Base-by-base conservation (phyloP, 2,888 invertebrate genomes). In the Argyra leucocephala region DNA sequence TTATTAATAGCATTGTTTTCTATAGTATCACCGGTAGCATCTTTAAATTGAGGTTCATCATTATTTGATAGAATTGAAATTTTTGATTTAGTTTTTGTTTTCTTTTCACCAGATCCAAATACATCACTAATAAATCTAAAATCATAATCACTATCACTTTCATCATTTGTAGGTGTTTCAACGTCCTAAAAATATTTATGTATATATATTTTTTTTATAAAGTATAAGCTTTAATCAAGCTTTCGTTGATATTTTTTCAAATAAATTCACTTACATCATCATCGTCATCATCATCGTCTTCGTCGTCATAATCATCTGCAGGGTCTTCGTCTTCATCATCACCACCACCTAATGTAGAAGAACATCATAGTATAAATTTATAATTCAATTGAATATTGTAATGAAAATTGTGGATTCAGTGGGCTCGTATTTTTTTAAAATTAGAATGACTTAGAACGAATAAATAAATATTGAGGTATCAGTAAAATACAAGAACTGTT, bases 141-240 rank as follows among this genome's bases (percentile, higher is more conserved):
- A 59, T 59, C 59, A 59, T 59, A 59, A 23, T 59, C 59, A 59
- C 23, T 18, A 23, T 22, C n/a, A 22, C 22, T n/a, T n/a, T n/a
- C 57, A 57, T 57, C 57, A 57, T 2, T 22, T 7, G 57, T 22
- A 12, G 58, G 3, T 23, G 12, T 23, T 23, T 6, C 23, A 59
- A 3, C 23, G n/a, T 22, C 59, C 23, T 18, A 15, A 24, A 59
- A 59, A 23, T 15, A n/a, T n/a, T n/a, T n/a, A n/a, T n/a, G n/a
- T n/a, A n/a, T n/a, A n/a, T n/a, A 58, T 10, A 58, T 58, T 48
- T 48, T 2, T 15, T 18, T 15, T 12, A 10, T 23, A 57, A 57
- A 15, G 59, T 59, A 22, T 9, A 23, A 22, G n/a, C 12, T 3
- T 18, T 59, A 23, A 18, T 23, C 2, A 59, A 59, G 23, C 12